Evolutionary conservation across 1,140 invertebrate genomes (phyloP).

Genomic region (Hypsibius dujardini): DNA sequence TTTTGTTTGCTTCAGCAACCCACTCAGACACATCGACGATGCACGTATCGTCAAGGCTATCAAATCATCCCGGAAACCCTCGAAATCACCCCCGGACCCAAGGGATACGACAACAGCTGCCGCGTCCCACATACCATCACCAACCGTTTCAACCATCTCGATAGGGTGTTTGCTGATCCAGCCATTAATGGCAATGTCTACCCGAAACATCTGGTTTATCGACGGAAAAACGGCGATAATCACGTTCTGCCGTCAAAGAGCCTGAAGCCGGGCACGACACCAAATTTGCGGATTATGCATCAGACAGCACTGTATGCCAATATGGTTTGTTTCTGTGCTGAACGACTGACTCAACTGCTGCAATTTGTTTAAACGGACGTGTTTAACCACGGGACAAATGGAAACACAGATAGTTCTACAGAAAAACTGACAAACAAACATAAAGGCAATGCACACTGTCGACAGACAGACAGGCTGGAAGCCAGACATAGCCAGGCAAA

Average conservation of each 20-base stretch:
- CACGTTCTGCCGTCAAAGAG: not conserved
- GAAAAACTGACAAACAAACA: not conserved
- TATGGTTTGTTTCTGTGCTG: conserved; percentile 9
- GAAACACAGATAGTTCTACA: not conserved
- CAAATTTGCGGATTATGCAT: not conserved
- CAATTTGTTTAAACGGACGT: not conserved
- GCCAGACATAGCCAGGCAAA: too few species aligned
- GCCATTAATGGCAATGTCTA: conserved; percentile 4
- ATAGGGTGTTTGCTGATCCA: not conserved
- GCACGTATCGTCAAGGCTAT: too few species aligned
- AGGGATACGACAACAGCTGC: not conserved
- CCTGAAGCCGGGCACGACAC: not conserved
- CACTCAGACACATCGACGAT: too few species aligned
- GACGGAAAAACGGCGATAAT: not conserved
- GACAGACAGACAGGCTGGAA: too few species aligned
- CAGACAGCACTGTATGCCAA: conserved; percentile 14
- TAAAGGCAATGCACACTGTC: too few species aligned
- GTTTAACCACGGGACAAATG: not conserved
- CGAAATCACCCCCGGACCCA: not conserved
- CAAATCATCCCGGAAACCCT: too few species aligned
- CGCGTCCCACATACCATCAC: not conserved
- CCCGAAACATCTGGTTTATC: not conserved
- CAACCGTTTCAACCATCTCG: not conserved
- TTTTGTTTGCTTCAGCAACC: too few species aligned
- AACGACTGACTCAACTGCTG: not conserved